Percentiles rank a stretch among this genome's conserved stretches.
Conservation (phyloP, 2,797 vertebrate genomes). For the Numenius phaeopus region DNA sequence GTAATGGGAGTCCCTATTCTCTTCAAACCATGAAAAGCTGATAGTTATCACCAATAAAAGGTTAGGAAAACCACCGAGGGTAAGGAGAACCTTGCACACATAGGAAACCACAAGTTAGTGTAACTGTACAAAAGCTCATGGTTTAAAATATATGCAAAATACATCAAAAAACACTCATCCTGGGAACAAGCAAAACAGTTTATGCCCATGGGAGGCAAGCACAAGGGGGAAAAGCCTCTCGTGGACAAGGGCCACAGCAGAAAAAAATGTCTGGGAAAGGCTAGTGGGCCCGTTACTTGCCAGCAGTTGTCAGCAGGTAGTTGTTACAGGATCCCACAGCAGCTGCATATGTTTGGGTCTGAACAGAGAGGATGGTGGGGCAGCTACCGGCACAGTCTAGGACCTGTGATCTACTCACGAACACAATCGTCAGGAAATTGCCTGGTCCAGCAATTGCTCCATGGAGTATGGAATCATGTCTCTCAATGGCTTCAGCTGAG, state of each 20-base stretch:
- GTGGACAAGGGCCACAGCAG: background rate
- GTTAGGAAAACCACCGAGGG: background rate
- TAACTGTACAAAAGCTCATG: background rate
- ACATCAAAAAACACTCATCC: conserved; percentile 16
- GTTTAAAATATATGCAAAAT: conserved; percentile 41
- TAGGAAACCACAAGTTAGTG: conserved; percentile 4
- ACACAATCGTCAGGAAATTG: background rate
- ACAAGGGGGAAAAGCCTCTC: rapidly evolving
- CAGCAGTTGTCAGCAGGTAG: background rate
- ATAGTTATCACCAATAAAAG: background rate
- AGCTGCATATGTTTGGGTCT: background rate
- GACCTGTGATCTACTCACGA: background rate
- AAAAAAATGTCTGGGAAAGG: background rate
- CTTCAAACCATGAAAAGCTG: background rate
- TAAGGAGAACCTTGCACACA: background rate
- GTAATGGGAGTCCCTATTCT: background rate
- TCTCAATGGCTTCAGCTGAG: background rate
- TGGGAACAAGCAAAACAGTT: conserved; percentile 20
- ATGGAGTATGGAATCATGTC: background rate
- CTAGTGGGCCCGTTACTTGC: background rate
- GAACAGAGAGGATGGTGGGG: background rate
- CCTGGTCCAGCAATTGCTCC: background rate
- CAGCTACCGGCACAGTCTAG: background rate
- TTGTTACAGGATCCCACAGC: background rate
- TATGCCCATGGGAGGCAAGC: background rate